These are phyloP conservation scores for Aporophyla nigra DNA, from an alignment of 2,888 invertebrate genomes.

Conservation along the genomic window DNA sequence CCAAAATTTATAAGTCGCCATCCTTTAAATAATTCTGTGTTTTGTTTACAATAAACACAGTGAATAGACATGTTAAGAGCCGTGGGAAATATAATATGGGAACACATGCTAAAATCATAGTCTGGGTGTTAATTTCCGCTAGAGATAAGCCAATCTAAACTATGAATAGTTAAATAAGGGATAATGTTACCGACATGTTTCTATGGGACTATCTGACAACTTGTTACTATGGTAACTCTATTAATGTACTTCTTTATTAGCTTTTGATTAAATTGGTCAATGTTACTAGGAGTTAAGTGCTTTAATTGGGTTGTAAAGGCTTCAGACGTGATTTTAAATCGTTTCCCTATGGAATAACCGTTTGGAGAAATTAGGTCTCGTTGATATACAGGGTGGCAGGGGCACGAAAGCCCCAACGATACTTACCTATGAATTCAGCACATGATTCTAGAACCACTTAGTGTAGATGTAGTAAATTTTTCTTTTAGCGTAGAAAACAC, in stretches of 20 bases:
- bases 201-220: slow-evolving; percentile 8
- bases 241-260: slow-evolving; percentile 5
- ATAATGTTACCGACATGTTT: slow-evolving; percentile 51
- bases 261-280: slow-evolving; percentile 21
- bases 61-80: slow-evolving; percentile 3
- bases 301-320: not conserved
- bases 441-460: no score
- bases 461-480: no score
- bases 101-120: slow-evolving; percentile 59
- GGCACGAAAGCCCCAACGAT: no score
- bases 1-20: slow-evolving; percentile 8
- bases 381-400: not conserved
- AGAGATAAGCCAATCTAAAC: slow-evolving; percentile 56
- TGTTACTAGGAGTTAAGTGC: not conserved
- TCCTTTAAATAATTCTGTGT: not conserved
- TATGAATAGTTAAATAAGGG: slow-evolving; percentile 52
- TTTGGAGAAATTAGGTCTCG: slow-evolving; percentile 9
- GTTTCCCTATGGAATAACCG: not conserved
- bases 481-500: no score
- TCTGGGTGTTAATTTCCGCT: slow-evolving; percentile 59
- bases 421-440: no score
- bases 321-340: not conserved
- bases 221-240: slow-evolving; percentile 33
- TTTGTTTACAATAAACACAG: slow-evolving; percentile 6
- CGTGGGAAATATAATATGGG: slow-evolving; percentile 58